Conservation (phyloP, 1,140 invertebrate genomes). For the Acyrthosiphon pisum region DNA sequence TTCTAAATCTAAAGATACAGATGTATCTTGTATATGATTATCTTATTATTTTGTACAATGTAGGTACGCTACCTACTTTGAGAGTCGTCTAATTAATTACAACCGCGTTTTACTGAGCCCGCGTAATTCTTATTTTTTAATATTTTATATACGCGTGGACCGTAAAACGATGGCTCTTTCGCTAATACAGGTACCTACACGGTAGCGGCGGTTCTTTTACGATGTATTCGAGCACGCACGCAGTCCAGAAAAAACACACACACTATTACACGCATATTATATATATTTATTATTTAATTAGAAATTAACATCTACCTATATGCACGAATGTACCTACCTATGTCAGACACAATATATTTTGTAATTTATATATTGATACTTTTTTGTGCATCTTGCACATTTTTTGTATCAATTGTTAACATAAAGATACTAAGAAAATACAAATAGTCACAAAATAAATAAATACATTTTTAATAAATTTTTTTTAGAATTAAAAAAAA, state of each 20-base stretch:
- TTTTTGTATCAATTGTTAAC: no score
- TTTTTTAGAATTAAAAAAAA: no score
- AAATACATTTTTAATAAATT: no score
- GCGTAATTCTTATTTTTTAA: not conserved
- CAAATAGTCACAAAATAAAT: no score
- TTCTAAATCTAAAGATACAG: not conserved
- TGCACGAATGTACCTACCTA: no score
- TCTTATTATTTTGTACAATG: not conserved
- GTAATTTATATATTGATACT: no score
- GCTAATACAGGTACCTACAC: not conserved
- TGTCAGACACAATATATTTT: no score
- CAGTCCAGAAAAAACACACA: not conserved
- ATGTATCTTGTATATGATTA: not conserved
- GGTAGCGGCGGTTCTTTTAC: not conserved
- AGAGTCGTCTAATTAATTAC: not conserved
- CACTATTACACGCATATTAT: no score
- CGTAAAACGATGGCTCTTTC: not conserved
- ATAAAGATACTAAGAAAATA: no score
- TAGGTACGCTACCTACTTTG: not conserved
- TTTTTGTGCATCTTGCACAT: no score
- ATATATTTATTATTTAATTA: no score
- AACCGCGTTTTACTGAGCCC: not conserved
- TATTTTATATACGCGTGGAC: not conserved
- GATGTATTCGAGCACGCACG: not conserved
- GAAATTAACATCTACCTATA: no score